phyloP scores from a whole-genome alignment of 2,797 vertebrate species.

The Lepilemur ruficaudatus region DNA sequence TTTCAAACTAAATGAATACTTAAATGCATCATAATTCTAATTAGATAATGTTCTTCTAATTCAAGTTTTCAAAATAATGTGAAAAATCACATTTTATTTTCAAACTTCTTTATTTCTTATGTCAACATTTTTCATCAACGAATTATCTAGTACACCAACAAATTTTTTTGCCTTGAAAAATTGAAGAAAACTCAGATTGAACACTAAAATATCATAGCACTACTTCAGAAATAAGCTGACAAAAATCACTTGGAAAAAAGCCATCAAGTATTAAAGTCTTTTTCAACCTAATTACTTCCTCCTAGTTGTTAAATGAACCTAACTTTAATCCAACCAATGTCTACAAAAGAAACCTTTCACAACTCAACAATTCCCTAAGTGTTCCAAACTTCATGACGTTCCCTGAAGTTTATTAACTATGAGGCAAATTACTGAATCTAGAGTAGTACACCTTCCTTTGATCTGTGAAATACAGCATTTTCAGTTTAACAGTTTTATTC shows the following conservation, averaged over 20 bases:
- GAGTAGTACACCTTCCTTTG: neutral
- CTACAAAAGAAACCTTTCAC: neutral
- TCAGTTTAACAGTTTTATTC: neutral
- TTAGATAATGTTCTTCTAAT: conserved; percentile 23
- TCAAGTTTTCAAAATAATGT: conserved; percentile 30
- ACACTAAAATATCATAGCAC: conserved; percentile 25
- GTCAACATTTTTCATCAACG: neutral
- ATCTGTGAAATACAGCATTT: neutral
- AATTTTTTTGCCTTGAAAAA: conserved; percentile 13
- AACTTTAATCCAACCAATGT: conserved; percentile 15
- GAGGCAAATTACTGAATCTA: neutral
- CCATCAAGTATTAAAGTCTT: neutral
- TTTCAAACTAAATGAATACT: conserved; percentile 26
- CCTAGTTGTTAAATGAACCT: neutral
- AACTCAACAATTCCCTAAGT: neutral
- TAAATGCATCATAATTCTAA: conserved; percentile 34
- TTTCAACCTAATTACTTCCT: conserved; percentile 14
- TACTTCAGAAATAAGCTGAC: conserved; percentile 17
- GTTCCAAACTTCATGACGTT: neutral
- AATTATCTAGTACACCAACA: neutral
- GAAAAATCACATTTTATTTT: conserved; percentile 35
- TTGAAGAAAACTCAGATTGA: neutral
- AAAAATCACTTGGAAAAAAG: conserved; percentile 41
- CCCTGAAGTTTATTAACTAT: neutral
- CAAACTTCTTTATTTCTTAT: conserved; percentile 5